Evolutionary conservation across 2,797 vertebrate species (phyloP).

Genomic region (Phyllotis vaccarum): DNA sequence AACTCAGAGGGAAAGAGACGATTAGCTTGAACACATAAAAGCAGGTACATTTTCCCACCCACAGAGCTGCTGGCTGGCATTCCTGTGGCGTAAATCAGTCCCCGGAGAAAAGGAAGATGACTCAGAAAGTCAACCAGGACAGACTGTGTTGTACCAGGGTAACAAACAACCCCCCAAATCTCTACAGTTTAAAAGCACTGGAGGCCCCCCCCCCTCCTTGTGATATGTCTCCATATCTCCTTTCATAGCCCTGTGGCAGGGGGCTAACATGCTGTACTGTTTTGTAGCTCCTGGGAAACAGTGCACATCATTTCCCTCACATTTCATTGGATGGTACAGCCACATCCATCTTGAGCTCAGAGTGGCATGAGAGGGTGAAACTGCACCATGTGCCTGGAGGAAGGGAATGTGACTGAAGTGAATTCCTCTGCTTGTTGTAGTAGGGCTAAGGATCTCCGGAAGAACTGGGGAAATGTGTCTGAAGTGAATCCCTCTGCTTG

Average conservation of each 20-base stretch:
- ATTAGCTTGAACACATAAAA: constrained; percentile 61
- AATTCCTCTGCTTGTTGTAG: not conserved
- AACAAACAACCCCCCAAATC: constrained; percentile 55
- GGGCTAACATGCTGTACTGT: not conserved
- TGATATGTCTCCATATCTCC: not conserved
- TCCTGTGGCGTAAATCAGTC: constrained; percentile 70
- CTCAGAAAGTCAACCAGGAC: constrained; percentile 25
- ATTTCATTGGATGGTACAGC: not conserved
- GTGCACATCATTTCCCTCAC: accelerated
- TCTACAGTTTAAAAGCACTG: constrained; percentile 44
- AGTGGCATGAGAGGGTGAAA: not conserved
- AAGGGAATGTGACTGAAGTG: not conserved
- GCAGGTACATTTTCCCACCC: constrained; percentile 70
- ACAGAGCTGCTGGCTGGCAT: constrained; percentile 55
- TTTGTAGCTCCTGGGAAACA: not conserved
- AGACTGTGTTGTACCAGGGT: constrained; percentile 2
- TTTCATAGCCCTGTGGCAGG: not conserved
- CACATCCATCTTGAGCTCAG: not conserved
- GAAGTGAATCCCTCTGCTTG: not conserved
- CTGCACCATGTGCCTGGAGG: not conserved
- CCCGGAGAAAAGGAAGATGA: constrained; percentile 57
- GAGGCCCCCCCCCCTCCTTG: too few species aligned
- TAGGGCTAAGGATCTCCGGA: not conserved
- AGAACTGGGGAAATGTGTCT: not conserved
- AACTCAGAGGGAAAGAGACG: constrained; percentile 65